These are phyloP conservation scores for Podabrus alpinus DNA, from an alignment of 2,888 invertebrate genomes.

Conservation along the genomic window DNA sequence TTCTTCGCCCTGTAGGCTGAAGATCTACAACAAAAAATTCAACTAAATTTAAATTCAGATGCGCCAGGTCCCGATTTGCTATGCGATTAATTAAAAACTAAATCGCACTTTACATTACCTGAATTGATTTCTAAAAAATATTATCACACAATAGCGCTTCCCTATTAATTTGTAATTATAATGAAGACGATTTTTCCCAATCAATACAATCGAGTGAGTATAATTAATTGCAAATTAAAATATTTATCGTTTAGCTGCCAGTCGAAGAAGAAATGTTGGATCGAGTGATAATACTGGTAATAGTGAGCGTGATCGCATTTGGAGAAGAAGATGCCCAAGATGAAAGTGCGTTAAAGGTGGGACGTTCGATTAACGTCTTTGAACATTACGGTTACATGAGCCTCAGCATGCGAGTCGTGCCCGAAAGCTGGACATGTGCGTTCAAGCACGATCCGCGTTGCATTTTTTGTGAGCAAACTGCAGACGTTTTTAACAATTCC, in stretches of 20 bases:
- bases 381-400: slow-evolving; percentile 58
- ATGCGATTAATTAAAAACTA: not conserved
- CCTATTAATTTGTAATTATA: slow-evolving; percentile 13
- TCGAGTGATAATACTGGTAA: slow-evolving; percentile 54
- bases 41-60: not conserved
- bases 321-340: slow-evolving; percentile 37
- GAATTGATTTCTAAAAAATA: not conserved
- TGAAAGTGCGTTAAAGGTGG: slow-evolving; percentile 70
- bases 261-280: slow-evolving; percentile 59
- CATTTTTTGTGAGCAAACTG: slow-evolving; percentile 73
- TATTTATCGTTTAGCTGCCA: slow-evolving; percentile 49
- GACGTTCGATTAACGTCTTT: slow-evolving; percentile 85
- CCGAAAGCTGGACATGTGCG: slow-evolving; percentile 54
- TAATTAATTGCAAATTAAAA: slow-evolving; percentile 28
- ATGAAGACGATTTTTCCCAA: slow-evolving; percentile 3
- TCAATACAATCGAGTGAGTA: slow-evolving; percentile 33
- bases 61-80: not conserved
- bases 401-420: slow-evolving; percentile 52
- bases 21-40: no score
- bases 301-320: slow-evolving; percentile 47
- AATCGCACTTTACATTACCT: not conserved
- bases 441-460: slow-evolving; percentile 71
- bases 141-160: not conserved
- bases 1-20: no score
- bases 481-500: slow-evolving; percentile 69